Evolutionary conservation across 2,888 invertebrate genomes (phyloP), one percentile per base, ranked within the genome.

Genomic region (Arge pagana): DNA sequence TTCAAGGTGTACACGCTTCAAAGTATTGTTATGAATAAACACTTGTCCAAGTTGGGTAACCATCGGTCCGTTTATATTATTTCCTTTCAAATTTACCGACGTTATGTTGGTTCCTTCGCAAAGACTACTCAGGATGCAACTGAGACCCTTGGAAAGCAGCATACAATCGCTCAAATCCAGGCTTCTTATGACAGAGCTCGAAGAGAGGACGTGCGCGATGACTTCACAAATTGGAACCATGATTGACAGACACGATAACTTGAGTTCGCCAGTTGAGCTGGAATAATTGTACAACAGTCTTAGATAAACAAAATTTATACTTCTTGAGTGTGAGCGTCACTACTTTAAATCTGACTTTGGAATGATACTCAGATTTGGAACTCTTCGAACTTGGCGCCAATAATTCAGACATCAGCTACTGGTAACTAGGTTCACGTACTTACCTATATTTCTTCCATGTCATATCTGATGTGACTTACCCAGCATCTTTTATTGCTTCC

Each of bases 81-180:
- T 78, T 8, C 78, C 77, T 43, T 75, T 70, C 1, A 77, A 60
- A 55, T 76, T 73, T n/a, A 77, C 37, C 0, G 65, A 57, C 8
- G 65, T 65, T n/a, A 77, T 63, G 26, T 60, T 64, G 1, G 72
- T 67, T 37, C 75, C 75, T 53, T 73, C 67, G 28, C 65, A 64
- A 8, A 77, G 57, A 0, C 74, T 74, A 45, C 74, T 69, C 2
- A 77, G 51, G 35, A 78, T 65, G 21, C 65, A 66, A 50, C 52
- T 54, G 5, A 75, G 58, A 26, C 76, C 75, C 62, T 72, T 73
- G 4, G 75, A 65, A 6, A 76, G 65, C 3, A 77, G 56, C 64
- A 77, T 71, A 45, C 77, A 77, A 54, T 78, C 76, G 36, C 72
- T 68, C 1, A 78, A 54, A 53, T 76, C 72, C 6, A 78, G 59